Evolutionary conservation across 2,888 invertebrate genomes (phyloP).

Genomic region (Stenodera caucasica): DNA sequence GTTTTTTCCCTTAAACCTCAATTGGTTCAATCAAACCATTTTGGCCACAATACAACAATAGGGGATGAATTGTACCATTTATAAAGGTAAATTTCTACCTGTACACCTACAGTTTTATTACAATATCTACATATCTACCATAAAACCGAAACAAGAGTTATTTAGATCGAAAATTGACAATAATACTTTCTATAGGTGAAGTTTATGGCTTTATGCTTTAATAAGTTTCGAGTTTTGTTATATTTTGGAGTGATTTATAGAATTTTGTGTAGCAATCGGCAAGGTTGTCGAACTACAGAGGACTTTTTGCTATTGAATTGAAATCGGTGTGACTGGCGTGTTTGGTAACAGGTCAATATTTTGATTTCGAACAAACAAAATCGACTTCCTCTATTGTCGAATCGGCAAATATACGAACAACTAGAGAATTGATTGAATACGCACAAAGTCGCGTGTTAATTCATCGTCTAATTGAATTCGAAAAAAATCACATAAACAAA

Average conservation of each 20-base stretch:
- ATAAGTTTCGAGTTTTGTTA: not conserved
- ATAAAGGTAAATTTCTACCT: no score
- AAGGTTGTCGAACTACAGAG: conserved; percentile 1
- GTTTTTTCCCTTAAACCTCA: not conserved
- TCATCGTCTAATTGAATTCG: conserved; percentile 39
- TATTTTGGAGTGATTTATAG: not conserved
- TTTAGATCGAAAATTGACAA: not conserved
- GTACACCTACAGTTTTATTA: not conserved
- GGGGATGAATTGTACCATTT: not conserved
- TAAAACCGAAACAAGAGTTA: not conserved
- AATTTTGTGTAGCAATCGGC: not conserved
- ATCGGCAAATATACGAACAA: no score
- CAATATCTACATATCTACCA: not conserved
- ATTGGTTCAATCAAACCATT: not conserved
- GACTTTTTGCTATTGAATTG: not conserved
- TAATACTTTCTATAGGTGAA: not conserved
- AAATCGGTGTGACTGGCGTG: not conserved
- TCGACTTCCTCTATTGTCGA: no score
- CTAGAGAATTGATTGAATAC: no score
- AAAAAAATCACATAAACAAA: conserved; percentile 26
- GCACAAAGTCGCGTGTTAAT: conserved; percentile 36
- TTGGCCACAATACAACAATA: not conserved
- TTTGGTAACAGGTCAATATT: conserved; percentile 3
- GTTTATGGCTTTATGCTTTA: conserved; percentile 3
- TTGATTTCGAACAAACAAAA: not conserved